Evolutionary conservation across 2,888 invertebrate genomes (phyloP).

Genomic region (Dysmachus trigonus): DNA sequence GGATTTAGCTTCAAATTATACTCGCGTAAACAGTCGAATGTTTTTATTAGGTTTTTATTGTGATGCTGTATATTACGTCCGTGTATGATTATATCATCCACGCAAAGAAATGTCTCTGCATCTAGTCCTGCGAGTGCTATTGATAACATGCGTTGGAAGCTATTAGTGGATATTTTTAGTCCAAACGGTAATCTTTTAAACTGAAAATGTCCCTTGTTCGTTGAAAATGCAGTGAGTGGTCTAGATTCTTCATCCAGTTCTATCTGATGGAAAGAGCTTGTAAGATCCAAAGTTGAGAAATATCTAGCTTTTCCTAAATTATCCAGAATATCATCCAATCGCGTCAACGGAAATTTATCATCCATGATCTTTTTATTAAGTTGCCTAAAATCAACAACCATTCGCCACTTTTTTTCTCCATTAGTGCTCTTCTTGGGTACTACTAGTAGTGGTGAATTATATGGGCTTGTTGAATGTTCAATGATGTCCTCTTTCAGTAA

Average conservation of each 20-base stretch:
- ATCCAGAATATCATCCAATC: neutral
- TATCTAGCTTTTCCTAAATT: neutral
- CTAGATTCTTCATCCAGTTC: neutral
- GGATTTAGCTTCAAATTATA: no score
- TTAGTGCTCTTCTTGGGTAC: neutral
- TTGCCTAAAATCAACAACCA: neutral
- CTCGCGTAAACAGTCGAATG: no score
- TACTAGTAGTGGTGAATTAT: neutral
- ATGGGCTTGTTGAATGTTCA: neutral
- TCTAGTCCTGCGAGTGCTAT: no score
- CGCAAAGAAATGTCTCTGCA: no score
- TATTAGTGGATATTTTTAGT: neutral
- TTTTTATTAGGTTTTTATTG: no score
- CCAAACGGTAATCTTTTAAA: neutral
- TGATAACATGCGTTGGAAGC: no score
- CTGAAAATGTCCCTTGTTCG: neutral
- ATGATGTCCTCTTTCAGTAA: neutral
- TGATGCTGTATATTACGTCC: no score
- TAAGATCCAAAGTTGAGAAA: neutral
- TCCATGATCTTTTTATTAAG: no score
- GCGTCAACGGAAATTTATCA: no score
- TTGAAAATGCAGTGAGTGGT: neutral
- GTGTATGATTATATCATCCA: no score
- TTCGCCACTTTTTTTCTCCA: neutral
- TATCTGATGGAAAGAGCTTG: neutral